Base-by-base conservation (phyloP, 2,888 invertebrate genomes). In the Anthoptus insignis region DNA sequence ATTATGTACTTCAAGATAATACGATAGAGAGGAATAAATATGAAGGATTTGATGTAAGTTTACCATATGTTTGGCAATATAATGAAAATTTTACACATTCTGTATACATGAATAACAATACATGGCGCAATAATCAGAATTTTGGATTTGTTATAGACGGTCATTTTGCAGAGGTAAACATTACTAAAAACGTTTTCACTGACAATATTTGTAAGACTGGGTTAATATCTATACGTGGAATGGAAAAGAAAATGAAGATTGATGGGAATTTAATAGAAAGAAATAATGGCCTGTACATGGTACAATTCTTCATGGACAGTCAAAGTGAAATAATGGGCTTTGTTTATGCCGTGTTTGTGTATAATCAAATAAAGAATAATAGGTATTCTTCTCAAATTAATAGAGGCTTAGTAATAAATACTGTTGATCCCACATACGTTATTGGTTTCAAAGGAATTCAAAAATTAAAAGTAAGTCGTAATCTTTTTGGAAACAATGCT, bases 51-150 rank as follows among this genome's bases (percentile, higher is more conserved):
- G 96, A 97, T 77, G 94, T 99, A 4, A 95, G 96, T 11, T 88
- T 99, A 37, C 99, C 99, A 0, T 98, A 98, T 75, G 99, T 99
- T 1, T 98, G 98, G 98, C 97, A 98, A 77, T 98, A 98, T 80
- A 97, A 98, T 81, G 98, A 98, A 87, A 98, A 98, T 81, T 98
- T 97, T 76, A 98, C 98, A 0, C 99, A 99, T 89, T 97, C 97
- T 0, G 95, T 99, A 13, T 97, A 95, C 76, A 95, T 99, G 81
- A 96, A 96, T 47, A 98, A 99, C 81, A 97, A 97, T 72, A 97
- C 97, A 0, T 98, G 99, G 96, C 94, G 96, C 13, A 95, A 96
- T 76, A 99, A 99, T 86, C 94, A 95, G 24, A 95, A 97, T 67
- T 99, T 99, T 83, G 96, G 95, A 29, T 94, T 99, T 49, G 93